Percentiles rank a stretch among this genome's conserved stretches.
Conservation (phyloP, 1,140 invertebrate species). For the Aphidius gifuensis region DNA sequence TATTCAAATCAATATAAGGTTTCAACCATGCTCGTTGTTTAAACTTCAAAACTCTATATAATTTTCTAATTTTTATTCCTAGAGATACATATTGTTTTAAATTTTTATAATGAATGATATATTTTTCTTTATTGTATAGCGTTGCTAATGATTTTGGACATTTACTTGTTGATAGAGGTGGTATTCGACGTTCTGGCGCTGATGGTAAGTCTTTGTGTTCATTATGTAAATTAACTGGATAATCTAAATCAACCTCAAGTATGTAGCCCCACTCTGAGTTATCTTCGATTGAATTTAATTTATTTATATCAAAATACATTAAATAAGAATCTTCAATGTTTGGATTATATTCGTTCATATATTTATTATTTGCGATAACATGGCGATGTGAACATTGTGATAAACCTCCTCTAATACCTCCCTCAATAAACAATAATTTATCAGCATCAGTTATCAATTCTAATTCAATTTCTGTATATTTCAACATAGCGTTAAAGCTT, state of each 20-base stretch:
- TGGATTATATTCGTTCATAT: constrained; percentile 24
- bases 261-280: neutral
- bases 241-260: neutral
- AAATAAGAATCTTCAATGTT: constrained; percentile 26
- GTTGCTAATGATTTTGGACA: neutral
- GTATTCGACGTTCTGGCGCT: neutral
- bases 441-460: constrained; percentile 51
- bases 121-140: neutral
- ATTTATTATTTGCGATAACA: neutral
- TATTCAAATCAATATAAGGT: constrained; percentile 8
- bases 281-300: neutral
- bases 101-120: no score
- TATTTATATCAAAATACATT: constrained; percentile 24
- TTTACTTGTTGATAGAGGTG: neutral
- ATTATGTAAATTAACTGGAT: neutral
- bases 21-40: neutral
- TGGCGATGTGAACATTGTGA: neutral
- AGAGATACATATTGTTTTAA: no score
- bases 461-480: constrained; percentile 44
- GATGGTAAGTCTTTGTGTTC: neutral
- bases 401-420: constrained; percentile 29
- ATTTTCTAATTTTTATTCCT: no score
- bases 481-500: constrained; percentile 35
- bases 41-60: neutral
- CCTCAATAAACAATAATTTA: constrained; percentile 38